Base-by-base conservation (phyloP, 1,140 invertebrate species). In the Hyphantria cunea region DNA sequence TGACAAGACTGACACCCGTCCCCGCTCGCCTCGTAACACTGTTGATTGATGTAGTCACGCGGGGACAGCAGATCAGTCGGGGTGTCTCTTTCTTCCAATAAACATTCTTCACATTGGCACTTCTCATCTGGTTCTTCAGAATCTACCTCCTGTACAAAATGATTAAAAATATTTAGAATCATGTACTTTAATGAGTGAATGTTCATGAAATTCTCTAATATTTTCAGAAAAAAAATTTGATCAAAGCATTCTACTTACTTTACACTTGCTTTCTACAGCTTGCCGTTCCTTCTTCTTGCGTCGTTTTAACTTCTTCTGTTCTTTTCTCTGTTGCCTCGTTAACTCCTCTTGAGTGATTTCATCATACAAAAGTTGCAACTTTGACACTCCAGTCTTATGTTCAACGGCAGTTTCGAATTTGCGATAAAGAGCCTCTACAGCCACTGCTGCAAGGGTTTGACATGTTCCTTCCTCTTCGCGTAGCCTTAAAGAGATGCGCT, bases 351-450 rank as follows among this genome's bases (percentile, higher is more conserved):
- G 94, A 32, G 94, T 94, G 49, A 97, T 92, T 90, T 97, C 96
- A 66, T 96, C 93, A 76, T 95, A 96, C 0, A 97, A 83, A 39
- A 96, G 83, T 89, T 97, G 95, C 61, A 97, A 89, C 80, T 98
- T 97, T 7, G 96, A 96, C 4, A 97, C 94, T 32, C 97, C 97
- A 83, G 95, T 95, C 84, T 98, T 98, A 8, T 93, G 92, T 89
- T 98, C 97, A 33, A 98, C 94, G 8, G 96, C 95, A 68, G 95
- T 95, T 93, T 97, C 95, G 90, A 98, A 98, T 84, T 95, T 98
- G 70, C 96, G 94, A 74, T 95, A 95, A 9, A 98, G 90, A 6
- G 96, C 95, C 82, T 97, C 95, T 3, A 98, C 93, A 0, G 95
- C 96, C 8, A 98, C 95, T 56, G 96, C 97, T 53, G 96, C 96